Conservation (phyloP, 2,888 invertebrate species). For the Stictocephala bisonia region DNA sequence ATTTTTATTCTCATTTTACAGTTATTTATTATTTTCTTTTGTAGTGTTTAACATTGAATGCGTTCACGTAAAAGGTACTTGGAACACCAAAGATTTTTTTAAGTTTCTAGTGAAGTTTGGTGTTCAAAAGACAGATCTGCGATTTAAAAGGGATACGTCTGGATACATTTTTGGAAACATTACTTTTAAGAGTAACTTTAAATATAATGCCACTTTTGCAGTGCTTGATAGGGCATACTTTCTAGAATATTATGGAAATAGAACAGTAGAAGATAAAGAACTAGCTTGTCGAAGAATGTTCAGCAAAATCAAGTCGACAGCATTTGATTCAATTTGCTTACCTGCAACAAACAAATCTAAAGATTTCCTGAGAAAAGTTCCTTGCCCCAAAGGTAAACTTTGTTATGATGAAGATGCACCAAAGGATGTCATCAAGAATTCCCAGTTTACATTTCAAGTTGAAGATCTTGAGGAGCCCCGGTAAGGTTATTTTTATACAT, state of each 20-base stretch:
- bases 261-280: conserved; percentile 73
- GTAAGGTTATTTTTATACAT: conserved; percentile 64
- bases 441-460: conserved; percentile 95
- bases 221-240: conserved; percentile 91
- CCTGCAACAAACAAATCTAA: conserved; percentile 75
- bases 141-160: conserved; percentile 85
- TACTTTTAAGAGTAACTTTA: conserved; percentile 76
- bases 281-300: conserved; percentile 89
- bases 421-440: conserved; percentile 84
- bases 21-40: conserved; percentile 9
- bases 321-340: conserved; percentile 88
- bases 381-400: conserved; percentile 79
- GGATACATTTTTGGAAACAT: conserved; percentile 98
- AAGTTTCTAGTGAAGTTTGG: conserved; percentile 95
- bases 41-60: conserved; percentile 26
- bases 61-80: conserved; percentile 72
- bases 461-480: conserved; percentile 90
- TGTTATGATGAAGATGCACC: conserved; percentile 91
- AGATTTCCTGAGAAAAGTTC: conserved; percentile 85
- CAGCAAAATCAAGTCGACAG: conserved; percentile 80
- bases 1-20: too few species aligned
- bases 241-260: conserved; percentile 88
- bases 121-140: conserved; percentile 93
- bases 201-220: conserved; percentile 82
- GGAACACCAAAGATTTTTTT: conserved; percentile 81